phyloP scores from a whole-genome alignment of 2,113 vertebrate species.

The Sebastes schlegelii region DNA sequence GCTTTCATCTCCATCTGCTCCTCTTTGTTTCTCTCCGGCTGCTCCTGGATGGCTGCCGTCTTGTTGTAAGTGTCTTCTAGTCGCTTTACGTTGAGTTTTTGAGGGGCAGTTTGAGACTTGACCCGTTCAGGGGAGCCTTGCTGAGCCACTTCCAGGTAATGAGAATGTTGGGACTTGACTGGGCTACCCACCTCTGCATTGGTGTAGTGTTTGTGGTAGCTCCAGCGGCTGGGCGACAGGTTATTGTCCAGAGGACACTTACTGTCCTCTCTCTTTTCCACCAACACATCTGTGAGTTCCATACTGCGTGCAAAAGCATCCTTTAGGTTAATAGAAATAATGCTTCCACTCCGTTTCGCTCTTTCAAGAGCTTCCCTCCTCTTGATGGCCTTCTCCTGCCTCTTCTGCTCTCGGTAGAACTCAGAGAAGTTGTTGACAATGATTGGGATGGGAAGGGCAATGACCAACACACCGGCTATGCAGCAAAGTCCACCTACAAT shows the following conservation, averaged over 20 bases:
- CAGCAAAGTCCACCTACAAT: slow-evolving; percentile 98
- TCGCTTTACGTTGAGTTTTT: slow-evolving; percentile 84
- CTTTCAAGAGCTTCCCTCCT: slow-evolving; percentile 96
- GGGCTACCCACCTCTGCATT: slow-evolving; percentile 84
- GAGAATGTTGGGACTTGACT: slow-evolving; percentile 82
- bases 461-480: slow-evolving; percentile 97
- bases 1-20: slow-evolving; percentile 92
- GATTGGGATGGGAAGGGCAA: slow-evolving; percentile 97
- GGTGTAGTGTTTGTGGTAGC: slow-evolving; percentile 90
- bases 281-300: slow-evolving; percentile 94
- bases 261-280: slow-evolving; percentile 90
- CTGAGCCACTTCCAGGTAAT: slow-evolving; percentile 91
- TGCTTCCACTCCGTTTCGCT: slow-evolving; percentile 97
- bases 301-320: slow-evolving; percentile 96
- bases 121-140: slow-evolving; percentile 87
- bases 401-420: slow-evolving; percentile 98
- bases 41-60: slow-evolving; percentile 77
- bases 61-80: slow-evolving; percentile 90
- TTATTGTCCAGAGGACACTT: slow-evolving; percentile 88
- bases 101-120: slow-evolving; percentile 79
- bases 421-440: slow-evolving; percentile 99
- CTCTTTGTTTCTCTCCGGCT: slow-evolving; percentile 75
- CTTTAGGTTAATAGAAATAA: slow-evolving; percentile 97
- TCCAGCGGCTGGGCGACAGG: slow-evolving; percentile 92
- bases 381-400: slow-evolving; percentile 98